Base-by-base conservation (phyloP, 2,797 vertebrate species). In the Phyllotis vaccarum region DNA sequence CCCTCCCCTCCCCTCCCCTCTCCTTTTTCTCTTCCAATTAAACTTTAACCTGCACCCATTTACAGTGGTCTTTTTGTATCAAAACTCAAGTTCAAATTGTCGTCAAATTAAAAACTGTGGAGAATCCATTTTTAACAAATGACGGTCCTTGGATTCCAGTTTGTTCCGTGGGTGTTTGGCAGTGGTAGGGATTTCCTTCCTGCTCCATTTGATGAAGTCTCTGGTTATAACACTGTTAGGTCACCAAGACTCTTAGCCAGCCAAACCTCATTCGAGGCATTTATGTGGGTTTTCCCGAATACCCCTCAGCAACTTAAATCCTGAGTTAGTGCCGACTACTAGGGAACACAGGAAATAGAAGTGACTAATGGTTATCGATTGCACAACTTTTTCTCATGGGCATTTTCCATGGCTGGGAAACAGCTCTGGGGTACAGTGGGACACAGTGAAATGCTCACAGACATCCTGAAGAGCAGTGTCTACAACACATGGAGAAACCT, bases 201-300 rank as follows among this genome's bases (percentile, higher is more conserved):
- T 96, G 83, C 68, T 54, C 78, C 43, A 72, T 87, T 95, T 66
- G 96, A 95, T 96, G 96, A 94, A 79, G 95, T 95, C 86, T 95
- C 96, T 93, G 58, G 85, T 90, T 96, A 62, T 93, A 89, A 94
- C 93, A 88, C n/a, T 82, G 96, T 89, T 96, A 89, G 90, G 94
- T 98, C 97, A 97, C 96, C 79, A 40, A 86, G 93, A 91, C 12
- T 37, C 81, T 31, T 0, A 27, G 94, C 75, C 68, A 93, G 97
- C 97, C 98, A 98, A 83, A 82, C 96, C 96, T 97, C 96, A 46
- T 93, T 95, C 64, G n/a, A 97, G 97, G 95, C 94, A 89, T 89
- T 92, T 94, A 93, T 97, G 97, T 97, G 97, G 97, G 97, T 96
- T 98, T 98, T 97, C 97, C 97, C 90, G 76, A 96, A 93, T 87